These are phyloP conservation scores for Acleris laterana DNA, from an alignment of 2,888 invertebrate species.

Conservation along the genomic window DNA sequence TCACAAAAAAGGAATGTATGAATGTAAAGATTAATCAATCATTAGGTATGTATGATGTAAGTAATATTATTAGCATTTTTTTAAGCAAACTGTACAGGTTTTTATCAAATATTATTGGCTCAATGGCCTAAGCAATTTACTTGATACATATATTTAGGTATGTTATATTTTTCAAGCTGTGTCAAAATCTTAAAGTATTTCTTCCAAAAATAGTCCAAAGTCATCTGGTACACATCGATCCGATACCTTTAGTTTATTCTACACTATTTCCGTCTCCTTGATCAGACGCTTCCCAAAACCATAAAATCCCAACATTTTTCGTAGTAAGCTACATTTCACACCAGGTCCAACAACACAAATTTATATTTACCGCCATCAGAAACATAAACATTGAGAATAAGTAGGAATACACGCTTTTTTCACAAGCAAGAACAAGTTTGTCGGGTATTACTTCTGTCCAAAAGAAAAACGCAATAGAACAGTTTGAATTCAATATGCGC, in stretches of 20 bases:
- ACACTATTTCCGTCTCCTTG: conserved; percentile 32
- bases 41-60: no score
- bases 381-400: not conserved
- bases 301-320: conserved; percentile 36
- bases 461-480: no score
- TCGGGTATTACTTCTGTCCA: not conserved
- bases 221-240: conserved; percentile 23
- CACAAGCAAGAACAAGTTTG: conserved; percentile 52
- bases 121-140: no score
- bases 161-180: no score
- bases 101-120: no score
- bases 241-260: conserved; percentile 26
- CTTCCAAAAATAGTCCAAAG: not conserved
- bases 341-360: conserved; percentile 20
- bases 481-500: no score
- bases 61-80: no score
- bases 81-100: no score
- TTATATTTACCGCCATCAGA: conserved; percentile 12
- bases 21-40: no score
- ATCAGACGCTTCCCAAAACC: conserved; percentile 34
- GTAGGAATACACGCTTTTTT: not conserved
- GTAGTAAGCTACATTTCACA: conserved; percentile 31
- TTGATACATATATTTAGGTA: no score
- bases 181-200: not conserved
- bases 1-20: no score